phyloP scores from a whole-genome alignment of 2,113 vertebrate species.

The Sturnira hondurensis region DNA sequence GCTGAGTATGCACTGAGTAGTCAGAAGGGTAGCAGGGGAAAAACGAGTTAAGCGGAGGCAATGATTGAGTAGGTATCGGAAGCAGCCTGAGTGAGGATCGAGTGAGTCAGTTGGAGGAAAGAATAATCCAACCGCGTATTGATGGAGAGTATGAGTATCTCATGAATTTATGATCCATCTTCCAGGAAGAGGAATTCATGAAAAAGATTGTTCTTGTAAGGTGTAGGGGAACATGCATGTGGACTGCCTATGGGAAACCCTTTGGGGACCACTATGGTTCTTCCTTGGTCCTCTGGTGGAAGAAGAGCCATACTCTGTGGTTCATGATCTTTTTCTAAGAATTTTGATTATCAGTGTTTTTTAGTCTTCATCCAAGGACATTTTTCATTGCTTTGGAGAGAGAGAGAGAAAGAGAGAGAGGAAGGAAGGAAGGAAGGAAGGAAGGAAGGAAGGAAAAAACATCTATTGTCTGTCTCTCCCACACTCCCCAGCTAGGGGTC shows the following conservation, averaged over 20 bases:
- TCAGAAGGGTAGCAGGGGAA: not conserved
- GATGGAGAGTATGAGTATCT: not conserved
- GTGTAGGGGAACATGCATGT: not conserved
- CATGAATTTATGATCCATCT: not conserved
- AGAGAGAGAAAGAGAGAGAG: too few species aligned
- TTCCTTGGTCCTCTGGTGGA: not conserved
- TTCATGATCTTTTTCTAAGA: too few species aligned
- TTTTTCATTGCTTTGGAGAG: too few species aligned
- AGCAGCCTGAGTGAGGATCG: not conserved
- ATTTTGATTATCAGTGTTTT: too few species aligned
- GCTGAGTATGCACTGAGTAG: not conserved
- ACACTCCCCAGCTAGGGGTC: too few species aligned
- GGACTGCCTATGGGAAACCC: not conserved
- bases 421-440: too few species aligned
- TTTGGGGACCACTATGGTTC: not conserved
- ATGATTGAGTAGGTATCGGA: not conserved
- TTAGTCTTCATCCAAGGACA: too few species aligned
- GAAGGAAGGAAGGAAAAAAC: too few species aligned
- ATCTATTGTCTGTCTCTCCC: too few species aligned
- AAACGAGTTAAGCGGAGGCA: not conserved
- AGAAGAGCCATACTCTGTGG: not conserved
- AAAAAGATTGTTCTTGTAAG: not conserved
- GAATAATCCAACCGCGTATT: not conserved
- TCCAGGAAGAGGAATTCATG: not conserved
- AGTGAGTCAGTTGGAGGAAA: not conserved